These are phyloP conservation scores for Amphiprion percula DNA, from an alignment of 2,113 vertebrate genomes.

Conservation along the genomic window DNA sequence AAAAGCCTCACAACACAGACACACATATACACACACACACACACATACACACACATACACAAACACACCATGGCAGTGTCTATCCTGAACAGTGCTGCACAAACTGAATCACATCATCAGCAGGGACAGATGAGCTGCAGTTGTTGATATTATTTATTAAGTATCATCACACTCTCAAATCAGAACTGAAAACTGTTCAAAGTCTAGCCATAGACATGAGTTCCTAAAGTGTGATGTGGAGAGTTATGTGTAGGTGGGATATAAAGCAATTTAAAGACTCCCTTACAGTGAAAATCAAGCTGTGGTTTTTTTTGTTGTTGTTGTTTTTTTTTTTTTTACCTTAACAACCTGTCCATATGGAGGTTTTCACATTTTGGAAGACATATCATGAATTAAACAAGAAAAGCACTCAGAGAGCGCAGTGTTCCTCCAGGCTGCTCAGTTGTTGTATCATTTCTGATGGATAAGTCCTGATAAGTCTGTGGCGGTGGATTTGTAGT, in stretches of 20 bases:
- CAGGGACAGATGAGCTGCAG: conserved; percentile 15
- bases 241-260: background rate
- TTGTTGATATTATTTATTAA: conserved; percentile 22
- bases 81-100: conserved; percentile 18
- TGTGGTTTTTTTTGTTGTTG: too few species aligned
- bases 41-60: conserved; percentile 18
- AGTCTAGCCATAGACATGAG: background rate
- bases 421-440: too few species aligned
- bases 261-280: background rate
- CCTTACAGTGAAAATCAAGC: too few species aligned
- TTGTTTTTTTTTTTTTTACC: too few species aligned
- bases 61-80: background rate
- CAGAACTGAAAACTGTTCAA: conserved; percentile 11
- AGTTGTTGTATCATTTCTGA: too few species aligned
- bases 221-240: background rate
- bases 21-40: background rate
- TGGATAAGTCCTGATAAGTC: too few species aligned
- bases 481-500: too few species aligned
- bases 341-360: too few species aligned
- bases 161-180: conserved; percentile 18
- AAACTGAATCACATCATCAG: conserved; percentile 45
- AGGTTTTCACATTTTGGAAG: too few species aligned
- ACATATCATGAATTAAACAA: too few species aligned
- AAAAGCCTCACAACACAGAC: conserved; percentile 17
- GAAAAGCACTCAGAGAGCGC: too few species aligned